A percentile compares a stretch with the other conserved stretches of the same genome.
These are phyloP conservation scores for Caradrina clavipalpis DNA, from an alignment of 2,888 invertebrate genomes.

Conservation along the genomic window DNA sequence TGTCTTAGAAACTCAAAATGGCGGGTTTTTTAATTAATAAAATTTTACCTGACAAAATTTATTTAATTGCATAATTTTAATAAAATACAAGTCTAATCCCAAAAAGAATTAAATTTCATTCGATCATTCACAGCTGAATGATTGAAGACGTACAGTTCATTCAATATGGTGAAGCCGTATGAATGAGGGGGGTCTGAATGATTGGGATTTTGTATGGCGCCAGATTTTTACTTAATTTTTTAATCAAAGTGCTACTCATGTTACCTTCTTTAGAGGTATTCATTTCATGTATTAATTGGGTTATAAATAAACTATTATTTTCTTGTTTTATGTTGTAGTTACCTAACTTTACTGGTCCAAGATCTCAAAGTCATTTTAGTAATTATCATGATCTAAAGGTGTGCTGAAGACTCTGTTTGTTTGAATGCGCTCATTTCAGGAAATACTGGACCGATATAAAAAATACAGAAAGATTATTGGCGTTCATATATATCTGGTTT, in stretches of 20 bases:
- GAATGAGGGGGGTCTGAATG: conserved; percentile 56
- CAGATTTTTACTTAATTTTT: conserved; percentile 56
- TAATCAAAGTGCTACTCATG: conserved; percentile 34
- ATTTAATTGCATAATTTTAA: not conserved
- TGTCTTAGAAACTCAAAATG: no score
- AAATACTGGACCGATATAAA: no score
- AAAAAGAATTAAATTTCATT: conserved; percentile 34
- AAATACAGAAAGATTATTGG: no score
- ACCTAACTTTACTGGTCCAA: not conserved
- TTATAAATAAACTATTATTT: not conserved
- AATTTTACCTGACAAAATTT: no score
- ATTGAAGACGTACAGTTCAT: conserved; percentile 63
- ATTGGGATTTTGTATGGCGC: conserved; percentile 57
- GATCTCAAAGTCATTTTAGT: no score
- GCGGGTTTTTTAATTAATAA: no score
- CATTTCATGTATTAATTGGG: conserved; percentile 10
- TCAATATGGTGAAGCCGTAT: conserved; percentile 65
- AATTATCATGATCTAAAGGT: no score
- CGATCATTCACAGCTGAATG: conserved; percentile 41
- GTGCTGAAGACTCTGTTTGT: no score
- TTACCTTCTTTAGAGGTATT: conserved; percentile 35
- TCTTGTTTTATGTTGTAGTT: not conserved
- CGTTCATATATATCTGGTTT: no score
- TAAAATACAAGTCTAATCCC: conserved; percentile 11
- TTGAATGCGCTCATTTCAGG: no score